Evolutionary conservation across 2,113 vertebrate species (phyloP).

Genomic region (Boleophthalmus pectinirostris): DNA sequence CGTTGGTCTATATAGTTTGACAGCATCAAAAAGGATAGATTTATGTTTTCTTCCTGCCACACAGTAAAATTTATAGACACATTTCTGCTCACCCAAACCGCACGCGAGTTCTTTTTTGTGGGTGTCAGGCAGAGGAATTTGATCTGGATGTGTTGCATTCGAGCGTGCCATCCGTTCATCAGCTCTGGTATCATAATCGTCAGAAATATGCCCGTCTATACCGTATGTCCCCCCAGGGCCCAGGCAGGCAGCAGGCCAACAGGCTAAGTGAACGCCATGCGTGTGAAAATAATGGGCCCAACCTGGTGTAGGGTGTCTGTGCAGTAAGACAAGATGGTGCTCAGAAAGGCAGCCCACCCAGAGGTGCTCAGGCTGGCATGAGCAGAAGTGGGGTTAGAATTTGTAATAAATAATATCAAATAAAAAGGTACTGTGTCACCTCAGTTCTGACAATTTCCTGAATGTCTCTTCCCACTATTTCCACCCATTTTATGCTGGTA

Average conservation of each 20-base stretch:
- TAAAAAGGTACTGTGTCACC: background rate
- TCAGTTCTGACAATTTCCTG: background rate
- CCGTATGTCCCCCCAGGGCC: background rate
- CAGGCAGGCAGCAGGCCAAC: background rate
- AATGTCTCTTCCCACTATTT: too few relatives aligned
- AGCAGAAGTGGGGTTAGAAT: background rate
- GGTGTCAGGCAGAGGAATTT: background rate
- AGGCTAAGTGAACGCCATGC: background rate
- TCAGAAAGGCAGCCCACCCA: background rate
- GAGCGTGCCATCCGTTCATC: background rate
- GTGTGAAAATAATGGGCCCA: background rate
- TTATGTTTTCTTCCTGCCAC: background rate
- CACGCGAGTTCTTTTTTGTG: background rate
- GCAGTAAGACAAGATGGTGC: background rate
- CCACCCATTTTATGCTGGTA: too few relatives aligned
- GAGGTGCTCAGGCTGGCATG: background rate
- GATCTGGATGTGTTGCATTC: conserved; percentile 4
- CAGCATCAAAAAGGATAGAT: background rate
- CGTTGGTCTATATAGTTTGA: background rate
- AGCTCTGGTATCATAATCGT: background rate
- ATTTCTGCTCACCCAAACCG: background rate
- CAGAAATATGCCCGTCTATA: background rate
- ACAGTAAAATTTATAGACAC: background rate
- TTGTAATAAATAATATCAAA: background rate
- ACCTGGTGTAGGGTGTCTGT: background rate